A percentile compares a stretch with the other conserved stretches of the same genome.
These are phyloP conservation scores for Salmo trutta DNA, from an alignment of 2,797 vertebrate genomes.

Conservation along the genomic window DNA sequence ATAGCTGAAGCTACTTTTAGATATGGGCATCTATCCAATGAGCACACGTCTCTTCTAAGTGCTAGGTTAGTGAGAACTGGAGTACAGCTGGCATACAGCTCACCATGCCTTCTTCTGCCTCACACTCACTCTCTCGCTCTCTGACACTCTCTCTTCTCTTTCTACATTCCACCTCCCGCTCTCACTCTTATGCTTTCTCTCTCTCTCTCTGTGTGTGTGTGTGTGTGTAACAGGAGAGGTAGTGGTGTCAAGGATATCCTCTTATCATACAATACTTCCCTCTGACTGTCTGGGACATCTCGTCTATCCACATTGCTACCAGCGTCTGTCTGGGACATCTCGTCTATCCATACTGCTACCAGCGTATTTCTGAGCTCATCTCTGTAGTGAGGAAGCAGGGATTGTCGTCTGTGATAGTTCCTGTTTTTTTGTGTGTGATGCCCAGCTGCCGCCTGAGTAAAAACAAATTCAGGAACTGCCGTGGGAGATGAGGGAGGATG, in stretches of 20 bases:
- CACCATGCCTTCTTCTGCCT: not conserved
- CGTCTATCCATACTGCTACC: not conserved
- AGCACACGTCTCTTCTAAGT: not conserved
- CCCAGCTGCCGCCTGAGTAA: constrained; percentile 14
- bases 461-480: constrained; percentile 41
- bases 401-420: constrained; percentile 26
- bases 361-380: constrained; percentile 15
- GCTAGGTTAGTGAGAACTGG: not conserved
- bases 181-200: not conserved
- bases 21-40: not conserved
- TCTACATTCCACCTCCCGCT: too few species aligned
- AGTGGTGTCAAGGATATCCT: too few species aligned
- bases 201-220: too few species aligned
- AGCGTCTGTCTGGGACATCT: too few species aligned
- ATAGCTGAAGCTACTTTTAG: not conserved
- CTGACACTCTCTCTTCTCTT: not conserved
- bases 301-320: too few species aligned
- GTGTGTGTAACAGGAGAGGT: not conserved
- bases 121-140: not conserved
- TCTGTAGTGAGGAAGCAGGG: constrained; percentile 12
- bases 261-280: not conserved
- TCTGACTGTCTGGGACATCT: not conserved
- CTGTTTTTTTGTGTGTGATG: constrained; percentile 23
- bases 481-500: constrained; percentile 11
- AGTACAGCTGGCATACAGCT: not conserved